Conservation (phyloP, 2,113 vertebrate genomes). For the Pteronura brasiliensis region DNA sequence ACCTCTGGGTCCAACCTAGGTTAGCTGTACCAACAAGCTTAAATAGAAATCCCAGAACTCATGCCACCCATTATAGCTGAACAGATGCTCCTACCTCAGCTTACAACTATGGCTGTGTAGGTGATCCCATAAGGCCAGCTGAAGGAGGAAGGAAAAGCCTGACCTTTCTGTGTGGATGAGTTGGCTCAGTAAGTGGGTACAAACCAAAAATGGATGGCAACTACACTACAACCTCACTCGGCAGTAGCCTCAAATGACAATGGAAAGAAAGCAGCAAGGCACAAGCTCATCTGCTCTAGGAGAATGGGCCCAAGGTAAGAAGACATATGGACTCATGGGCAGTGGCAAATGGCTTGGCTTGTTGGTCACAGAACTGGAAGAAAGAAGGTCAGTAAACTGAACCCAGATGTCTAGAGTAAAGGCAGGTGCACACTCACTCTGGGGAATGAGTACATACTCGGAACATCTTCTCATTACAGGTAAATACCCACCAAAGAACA, state of each 20-base stretch:
- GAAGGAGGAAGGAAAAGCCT: not conserved
- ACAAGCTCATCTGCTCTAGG: not conserved
- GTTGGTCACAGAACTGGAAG: not conserved
- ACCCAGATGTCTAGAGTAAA: not conserved
- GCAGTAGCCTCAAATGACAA: not conserved
- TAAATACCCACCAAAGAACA: not conserved
- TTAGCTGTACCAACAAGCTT: not conserved
- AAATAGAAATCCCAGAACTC: not conserved
- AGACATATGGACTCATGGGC: not conserved
- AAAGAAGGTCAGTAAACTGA: not conserved
- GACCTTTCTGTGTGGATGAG: not conserved
- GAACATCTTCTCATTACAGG: not conserved
- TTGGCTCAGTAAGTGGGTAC: not conserved
- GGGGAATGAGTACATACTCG: too few relatives aligned
- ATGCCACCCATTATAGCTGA: too few relatives aligned
- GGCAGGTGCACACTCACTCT: not conserved
- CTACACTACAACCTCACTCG: not conserved
- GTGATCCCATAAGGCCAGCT: not conserved
- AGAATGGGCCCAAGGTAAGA: not conserved
- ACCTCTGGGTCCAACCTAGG: not conserved
- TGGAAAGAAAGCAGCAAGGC: too few relatives aligned
- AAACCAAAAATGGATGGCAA: not conserved
- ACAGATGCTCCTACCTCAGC: not conserved
- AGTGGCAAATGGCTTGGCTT: too few relatives aligned
- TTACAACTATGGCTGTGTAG: not conserved